These are phyloP conservation scores for Anoura caudifer DNA, from an alignment of 2,113 vertebrate genomes.

Conservation along the genomic window DNA sequence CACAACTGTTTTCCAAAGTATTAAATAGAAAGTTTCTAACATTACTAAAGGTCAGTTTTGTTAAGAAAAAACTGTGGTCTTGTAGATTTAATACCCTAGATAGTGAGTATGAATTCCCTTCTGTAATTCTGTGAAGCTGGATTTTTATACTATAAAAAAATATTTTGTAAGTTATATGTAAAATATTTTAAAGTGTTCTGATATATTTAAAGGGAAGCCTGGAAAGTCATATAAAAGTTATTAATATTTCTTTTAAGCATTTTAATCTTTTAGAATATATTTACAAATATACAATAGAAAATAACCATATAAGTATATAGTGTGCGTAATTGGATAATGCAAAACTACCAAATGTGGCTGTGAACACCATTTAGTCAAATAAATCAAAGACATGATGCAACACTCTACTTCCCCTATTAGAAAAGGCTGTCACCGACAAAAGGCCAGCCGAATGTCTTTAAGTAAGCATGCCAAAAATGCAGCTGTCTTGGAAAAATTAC, in stretches of 20 bases:
- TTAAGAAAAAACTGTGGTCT: constrained; percentile 32
- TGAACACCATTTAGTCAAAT: neutral
- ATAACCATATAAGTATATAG: neutral
- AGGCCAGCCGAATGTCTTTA: neutral
- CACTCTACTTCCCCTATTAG: neutral
- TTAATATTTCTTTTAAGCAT: neutral
- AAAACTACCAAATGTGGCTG: neutral
- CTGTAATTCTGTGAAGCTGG: neutral
- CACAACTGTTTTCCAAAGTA: constrained; percentile 28
- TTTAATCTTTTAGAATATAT: neutral
- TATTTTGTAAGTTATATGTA: neutral
- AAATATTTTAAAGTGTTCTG: constrained; percentile 20
- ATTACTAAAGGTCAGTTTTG: constrained; percentile 9
- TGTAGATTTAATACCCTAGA: constrained; percentile 20
- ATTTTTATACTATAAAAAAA: neutral
- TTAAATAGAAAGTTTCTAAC: constrained; percentile 21
- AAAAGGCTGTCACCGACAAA: neutral
- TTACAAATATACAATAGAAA: neutral
- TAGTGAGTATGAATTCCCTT: neutral
- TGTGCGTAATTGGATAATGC: neutral
- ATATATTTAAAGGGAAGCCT: neutral
- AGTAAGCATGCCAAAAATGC: neutral
- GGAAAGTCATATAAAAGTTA: neutral
- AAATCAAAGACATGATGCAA: neutral
- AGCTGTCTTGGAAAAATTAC: neutral